Evolutionary conservation across 2,113 vertebrate species (phyloP).

Genomic region (Spilogale gracilis): DNA sequence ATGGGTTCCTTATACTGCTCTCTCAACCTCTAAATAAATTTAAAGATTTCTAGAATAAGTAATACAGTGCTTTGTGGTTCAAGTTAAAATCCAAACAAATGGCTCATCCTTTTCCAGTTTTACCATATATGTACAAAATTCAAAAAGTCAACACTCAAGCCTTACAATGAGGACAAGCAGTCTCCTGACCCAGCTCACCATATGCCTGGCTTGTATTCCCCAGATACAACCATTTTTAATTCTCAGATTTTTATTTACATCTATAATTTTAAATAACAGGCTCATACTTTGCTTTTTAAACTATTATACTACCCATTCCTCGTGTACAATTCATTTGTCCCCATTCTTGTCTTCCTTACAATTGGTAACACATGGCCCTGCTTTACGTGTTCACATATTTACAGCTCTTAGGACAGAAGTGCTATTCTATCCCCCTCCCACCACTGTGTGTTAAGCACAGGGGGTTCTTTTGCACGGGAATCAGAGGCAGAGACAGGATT

Average conservation of each 20-base stretch:
- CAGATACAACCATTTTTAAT: neutral
- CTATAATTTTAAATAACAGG: neutral
- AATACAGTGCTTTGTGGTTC: constrained; percentile 32
- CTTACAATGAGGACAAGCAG: neutral
- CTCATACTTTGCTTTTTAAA: neutral
- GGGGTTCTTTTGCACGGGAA: neutral
- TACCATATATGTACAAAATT: neutral
- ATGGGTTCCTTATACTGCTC: neutral
- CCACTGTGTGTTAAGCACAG: neutral
- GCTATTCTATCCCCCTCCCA: neutral
- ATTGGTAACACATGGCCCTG: neutral
- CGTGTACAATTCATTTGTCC: neutral
- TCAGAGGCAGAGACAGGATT: neutral
- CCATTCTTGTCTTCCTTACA: neutral
- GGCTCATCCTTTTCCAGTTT: neutral
- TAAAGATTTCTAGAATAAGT: constrained; percentile 45
- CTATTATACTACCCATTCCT: neutral
- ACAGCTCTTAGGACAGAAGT: neutral
- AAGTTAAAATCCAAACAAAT: constrained; percentile 44
- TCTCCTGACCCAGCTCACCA: neutral
- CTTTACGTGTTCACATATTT: neutral
- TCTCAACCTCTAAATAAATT: neutral
- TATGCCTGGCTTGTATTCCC: neutral
- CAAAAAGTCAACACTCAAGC: neutral
- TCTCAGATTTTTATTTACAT: neutral